Conservation (phyloP, 2,113 vertebrate genomes). For the Antigone vipio region DNA sequence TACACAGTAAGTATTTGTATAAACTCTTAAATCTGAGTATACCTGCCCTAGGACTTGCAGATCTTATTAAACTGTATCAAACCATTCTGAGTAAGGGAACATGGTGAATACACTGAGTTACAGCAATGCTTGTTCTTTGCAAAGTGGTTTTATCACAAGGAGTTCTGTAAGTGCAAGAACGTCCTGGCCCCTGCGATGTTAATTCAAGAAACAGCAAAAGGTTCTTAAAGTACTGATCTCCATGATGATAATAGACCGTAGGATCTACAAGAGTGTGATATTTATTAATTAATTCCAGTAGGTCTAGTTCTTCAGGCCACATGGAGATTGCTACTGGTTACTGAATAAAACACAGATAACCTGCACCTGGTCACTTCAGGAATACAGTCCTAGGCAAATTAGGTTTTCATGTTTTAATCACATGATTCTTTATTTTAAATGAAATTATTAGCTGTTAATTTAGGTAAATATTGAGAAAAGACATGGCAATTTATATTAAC, state of each 20-base stretch:
- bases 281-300: background rate
- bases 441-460: background rate
- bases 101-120: background rate
- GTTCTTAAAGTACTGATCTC: background rate
- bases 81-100: background rate
- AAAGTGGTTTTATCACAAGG: background rate
- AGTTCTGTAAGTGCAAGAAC: background rate
- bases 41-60: background rate
- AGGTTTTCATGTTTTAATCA: background rate
- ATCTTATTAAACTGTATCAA: background rate
- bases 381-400: background rate
- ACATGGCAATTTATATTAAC: background rate
- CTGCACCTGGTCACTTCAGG: background rate
- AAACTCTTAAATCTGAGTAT: background rate
- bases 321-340: background rate
- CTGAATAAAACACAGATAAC: background rate
- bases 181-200: background rate
- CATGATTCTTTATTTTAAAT: background rate
- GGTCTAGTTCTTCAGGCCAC: background rate
- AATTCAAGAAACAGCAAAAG: background rate
- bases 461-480: background rate
- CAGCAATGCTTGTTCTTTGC: background rate
- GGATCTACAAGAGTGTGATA: background rate
- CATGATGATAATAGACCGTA: background rate
- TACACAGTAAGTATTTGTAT: constrained; percentile 83